Evolutionary conservation across 2,888 invertebrate genomes (phyloP), one percentile per base, ranked within the genome.

Genomic region (Scaptomyza flava): DNA sequence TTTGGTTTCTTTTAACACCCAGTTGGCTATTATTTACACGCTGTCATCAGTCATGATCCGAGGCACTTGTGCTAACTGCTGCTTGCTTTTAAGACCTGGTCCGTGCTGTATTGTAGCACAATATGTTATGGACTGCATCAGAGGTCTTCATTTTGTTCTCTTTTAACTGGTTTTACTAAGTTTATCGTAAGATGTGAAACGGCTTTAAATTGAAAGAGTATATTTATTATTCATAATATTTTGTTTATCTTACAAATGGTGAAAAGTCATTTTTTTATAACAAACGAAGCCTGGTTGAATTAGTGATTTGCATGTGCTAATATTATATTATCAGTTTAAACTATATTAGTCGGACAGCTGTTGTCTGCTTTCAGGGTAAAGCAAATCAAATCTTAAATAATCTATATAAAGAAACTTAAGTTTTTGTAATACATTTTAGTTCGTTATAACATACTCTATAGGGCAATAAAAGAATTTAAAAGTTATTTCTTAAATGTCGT

Each of bases 41-140:
- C 67, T 85, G 81, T 82, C 81, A 81, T 77, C 83, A 43, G 58
- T 85, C 82, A 85, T 70, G 80, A 72, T 77, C 69, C 71, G 52
- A 38, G 31, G 38, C 38, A 41, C 48, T 50, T 50, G 33, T n/a
- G 53, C 58, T 34, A 78, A 58, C 45, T 71, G 52, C 72, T 38
- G 34, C 9, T 8, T 8, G 38, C 57, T 3, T n/a, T 56, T 20
- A 30, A 36, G 54, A 47, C 52, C 42, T 54, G 46, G 33, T 51
- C 34, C 46, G 33, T 36, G 8, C 7, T 46, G 23, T 20, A 34
- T 46, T 41, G 38, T 9, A 12, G 50, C 48, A 47, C 36, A 46
- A 34, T 23, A 12, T 52, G 20, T 41, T 54, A 30, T 46, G 50
- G 14, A 27, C 27, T 27, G 27, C 27, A 27, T 27, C 27, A 27